These are phyloP conservation scores for Galagoides demidoff DNA, from an alignment of 2,797 vertebrate genomes.

Conservation along the genomic window DNA sequence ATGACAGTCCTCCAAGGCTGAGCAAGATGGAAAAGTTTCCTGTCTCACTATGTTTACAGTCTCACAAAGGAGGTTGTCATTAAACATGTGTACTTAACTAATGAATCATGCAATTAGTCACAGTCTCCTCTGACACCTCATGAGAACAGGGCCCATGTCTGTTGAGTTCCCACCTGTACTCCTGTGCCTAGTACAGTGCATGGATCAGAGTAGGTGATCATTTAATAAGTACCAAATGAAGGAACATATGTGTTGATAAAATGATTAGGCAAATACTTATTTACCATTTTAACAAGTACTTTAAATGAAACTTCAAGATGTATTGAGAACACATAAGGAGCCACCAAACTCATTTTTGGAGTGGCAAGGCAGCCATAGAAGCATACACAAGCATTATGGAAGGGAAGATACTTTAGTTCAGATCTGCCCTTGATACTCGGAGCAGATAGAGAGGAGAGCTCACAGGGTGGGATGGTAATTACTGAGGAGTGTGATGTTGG, in stretches of 20 bases:
- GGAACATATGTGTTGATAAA: neutral
- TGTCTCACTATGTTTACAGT: neutral
- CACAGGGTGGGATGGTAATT: neutral
- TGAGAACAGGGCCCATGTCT: neutral
- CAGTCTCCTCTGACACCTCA: slow-evolving; percentile 18
- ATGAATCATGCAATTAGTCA: neutral
- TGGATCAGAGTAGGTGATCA: neutral
- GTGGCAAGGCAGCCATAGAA: neutral
- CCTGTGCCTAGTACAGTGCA: neutral
- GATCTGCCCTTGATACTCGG: neutral
- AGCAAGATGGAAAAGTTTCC: neutral
- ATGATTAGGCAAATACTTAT: neutral
- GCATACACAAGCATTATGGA: neutral
- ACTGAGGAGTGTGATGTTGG: neutral
- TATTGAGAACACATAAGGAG: neutral
- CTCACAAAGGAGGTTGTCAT: neutral
- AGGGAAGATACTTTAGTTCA: neutral
- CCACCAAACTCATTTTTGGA: neutral
- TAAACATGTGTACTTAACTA: neutral
- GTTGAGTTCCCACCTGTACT: neutral
- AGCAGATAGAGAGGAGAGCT: neutral
- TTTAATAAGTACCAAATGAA: neutral
- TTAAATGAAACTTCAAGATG: neutral
- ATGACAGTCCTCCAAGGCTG: neutral
- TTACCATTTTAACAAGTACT: neutral